Base-by-base conservation (phyloP, 35 echinoderm and acorn worm genomes). In the Nesometra sesokonis region DNA sequence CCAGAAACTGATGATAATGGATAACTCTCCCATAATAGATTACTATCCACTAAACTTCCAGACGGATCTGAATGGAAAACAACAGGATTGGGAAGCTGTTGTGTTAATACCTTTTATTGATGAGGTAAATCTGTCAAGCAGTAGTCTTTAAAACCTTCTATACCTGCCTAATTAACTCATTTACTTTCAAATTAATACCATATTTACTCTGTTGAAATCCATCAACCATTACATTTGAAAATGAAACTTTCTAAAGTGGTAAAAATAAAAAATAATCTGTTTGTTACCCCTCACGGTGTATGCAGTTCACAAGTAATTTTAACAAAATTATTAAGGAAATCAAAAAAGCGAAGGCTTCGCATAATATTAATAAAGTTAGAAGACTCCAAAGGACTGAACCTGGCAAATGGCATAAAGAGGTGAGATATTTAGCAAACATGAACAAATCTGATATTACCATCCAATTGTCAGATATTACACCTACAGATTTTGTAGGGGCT, bases 31-130 rank as follows among this genome's bases (percentile, higher is more conserved):
- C 0, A 99, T 99, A n/a, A 90, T 99, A 57, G 96, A 94, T 43
- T 99, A 92, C 87, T 99, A 99, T 83, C 96, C 96, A 27, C 5
- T 92, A 36, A 90, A 99, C 19, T 99, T 99, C 88, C 87, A 91
- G 32, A 87, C 88, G 30, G 96, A 99, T 78, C 86, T 94, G 30
- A 99, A 99, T 86, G 96, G 96, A 0, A 99, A 99, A 77, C 90
- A 92, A 35, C 92, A 94, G 57, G 80, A 90, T 0, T 99, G 96
- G 96, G 96, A 99, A 77, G 96, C 96, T 37, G 96, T 99, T 0
- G 96, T 99, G 11, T 86, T 94, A 13, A 99, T 99, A 57, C 96
- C 96, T 19, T 99, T 99, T 79, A 99, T 99, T 23, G 92, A 94
- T 86, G 96, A 99, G 90, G 96, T 99, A 88, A 89, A 47, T 80